Conservation (phyloP, 1,140 invertebrate genomes). For the Scaptomyza montana region DNA sequence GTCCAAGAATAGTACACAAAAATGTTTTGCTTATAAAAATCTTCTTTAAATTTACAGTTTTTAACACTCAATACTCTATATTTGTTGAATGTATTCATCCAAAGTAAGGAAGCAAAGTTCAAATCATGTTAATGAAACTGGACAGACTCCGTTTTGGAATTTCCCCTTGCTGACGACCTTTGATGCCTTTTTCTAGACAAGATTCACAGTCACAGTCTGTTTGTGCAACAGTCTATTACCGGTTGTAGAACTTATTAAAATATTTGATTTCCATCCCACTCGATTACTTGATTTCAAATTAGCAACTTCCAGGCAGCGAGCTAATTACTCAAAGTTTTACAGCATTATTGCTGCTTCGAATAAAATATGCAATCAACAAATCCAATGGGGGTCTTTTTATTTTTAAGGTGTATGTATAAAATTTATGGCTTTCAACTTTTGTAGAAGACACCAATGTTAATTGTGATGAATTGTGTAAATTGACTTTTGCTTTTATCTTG, state of each 20-base stretch:
- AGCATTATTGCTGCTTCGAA: slow-evolving; percentile 32
- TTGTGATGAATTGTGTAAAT: slow-evolving; percentile 66
- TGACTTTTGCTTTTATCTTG: slow-evolving; percentile 53
- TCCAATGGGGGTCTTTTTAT: slow-evolving; percentile 16
- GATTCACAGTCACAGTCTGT: slow-evolving; percentile 18
- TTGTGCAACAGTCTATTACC: slow-evolving; percentile 15
- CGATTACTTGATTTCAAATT: slow-evolving; percentile 28
- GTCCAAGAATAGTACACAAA: background rate
- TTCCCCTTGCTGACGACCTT: slow-evolving; percentile 26
- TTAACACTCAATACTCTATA: no score
- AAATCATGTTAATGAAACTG: slow-evolving; percentile 9
- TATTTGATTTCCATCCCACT: slow-evolving; percentile 5
- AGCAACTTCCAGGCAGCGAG: slow-evolving; percentile 25
- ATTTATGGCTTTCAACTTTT: slow-evolving; percentile 47
- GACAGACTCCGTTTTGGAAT: slow-evolving; percentile 10
- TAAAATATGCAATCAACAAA: slow-evolving; percentile 45
- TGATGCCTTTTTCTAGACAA: slow-evolving; percentile 10
- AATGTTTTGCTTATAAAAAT: background rate
- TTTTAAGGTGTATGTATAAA: slow-evolving; percentile 2
- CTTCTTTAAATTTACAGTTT: background rate
- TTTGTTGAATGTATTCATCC: no score
- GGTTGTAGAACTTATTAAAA: slow-evolving; percentile 11
- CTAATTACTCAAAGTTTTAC: slow-evolving; percentile 56
- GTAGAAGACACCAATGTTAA: slow-evolving; percentile 27
- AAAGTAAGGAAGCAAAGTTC: slow-evolving; percentile 30